Evolutionary conservation across 2,797 vertebrate species (phyloP).

Genomic region (Phoxinus dragarum): DNA sequence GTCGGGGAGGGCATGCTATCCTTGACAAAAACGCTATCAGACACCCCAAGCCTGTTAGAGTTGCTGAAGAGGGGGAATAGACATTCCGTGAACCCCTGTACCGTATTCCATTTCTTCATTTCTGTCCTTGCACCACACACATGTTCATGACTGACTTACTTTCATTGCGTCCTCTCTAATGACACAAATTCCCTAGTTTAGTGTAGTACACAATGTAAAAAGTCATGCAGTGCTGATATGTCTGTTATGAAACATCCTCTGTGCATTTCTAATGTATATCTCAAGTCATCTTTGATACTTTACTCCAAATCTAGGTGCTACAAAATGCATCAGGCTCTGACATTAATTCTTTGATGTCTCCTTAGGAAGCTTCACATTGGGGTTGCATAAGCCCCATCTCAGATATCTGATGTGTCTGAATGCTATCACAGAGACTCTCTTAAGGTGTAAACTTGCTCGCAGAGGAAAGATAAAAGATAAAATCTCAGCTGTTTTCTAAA

Average conservation of each 20-base stretch:
- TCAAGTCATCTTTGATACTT: constrained; percentile 15
- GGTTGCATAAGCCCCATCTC: constrained; percentile 53
- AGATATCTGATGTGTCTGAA: constrained; percentile 44
- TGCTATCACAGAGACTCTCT: constrained; percentile 50
- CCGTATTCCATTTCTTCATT: neutral
- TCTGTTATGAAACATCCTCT: neutral
- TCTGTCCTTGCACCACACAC: neutral
- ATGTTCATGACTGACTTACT: neutral
- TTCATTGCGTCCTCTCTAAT: neutral
- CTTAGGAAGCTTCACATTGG: constrained; percentile 55
- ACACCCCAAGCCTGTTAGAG: constrained; percentile 52
- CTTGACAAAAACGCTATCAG: constrained; percentile 58
- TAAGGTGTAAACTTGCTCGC: constrained; percentile 33
- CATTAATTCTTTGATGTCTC: constrained; percentile 60
- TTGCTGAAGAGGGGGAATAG: constrained; percentile 1
- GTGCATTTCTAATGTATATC: constrained; percentile 9
- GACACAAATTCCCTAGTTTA: neutral
- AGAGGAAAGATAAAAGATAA: constrained; percentile 22
- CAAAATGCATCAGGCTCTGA: constrained; percentile 34
- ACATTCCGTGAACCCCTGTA: neutral
- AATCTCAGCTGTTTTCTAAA: constrained; percentile 34
- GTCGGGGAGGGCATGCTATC: constrained; percentile 52
- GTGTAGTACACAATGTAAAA: constrained; percentile 4
- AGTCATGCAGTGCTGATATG: neutral
- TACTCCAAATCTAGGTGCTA: constrained; percentile 34